Conservation (phyloP, 2,888 invertebrate species). For the Argynnis bischoffii region DNA sequence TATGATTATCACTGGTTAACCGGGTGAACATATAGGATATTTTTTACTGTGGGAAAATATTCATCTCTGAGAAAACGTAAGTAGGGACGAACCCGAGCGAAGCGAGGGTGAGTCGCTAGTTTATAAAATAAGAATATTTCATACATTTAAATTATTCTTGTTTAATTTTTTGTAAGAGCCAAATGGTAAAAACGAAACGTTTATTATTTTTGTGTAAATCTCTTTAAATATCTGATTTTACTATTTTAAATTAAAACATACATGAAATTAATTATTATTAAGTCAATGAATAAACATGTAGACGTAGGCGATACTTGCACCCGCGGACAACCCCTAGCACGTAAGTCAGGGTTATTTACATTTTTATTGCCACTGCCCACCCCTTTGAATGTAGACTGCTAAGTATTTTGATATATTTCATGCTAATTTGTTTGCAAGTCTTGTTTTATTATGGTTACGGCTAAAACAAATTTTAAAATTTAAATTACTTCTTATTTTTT, state of each 20-base stretch:
- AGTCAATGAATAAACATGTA: slow-evolving; percentile 28
- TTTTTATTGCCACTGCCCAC: slow-evolving; percentile 61
- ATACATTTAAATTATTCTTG: no score
- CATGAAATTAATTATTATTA: slow-evolving; percentile 9
- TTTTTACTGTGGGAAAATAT: no score
- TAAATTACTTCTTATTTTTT: no score
- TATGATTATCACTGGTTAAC: no score
- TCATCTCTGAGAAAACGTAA: no score
- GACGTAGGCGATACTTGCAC: slow-evolving; percentile 28
- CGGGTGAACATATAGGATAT: no score
- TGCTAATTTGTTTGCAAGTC: slow-evolving; percentile 11
- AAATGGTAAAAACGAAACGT: no score
- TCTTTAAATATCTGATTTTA: background rate
- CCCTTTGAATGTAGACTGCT: slow-evolving; percentile 26
- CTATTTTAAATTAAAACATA: background rate
- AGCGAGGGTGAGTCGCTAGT: no score
- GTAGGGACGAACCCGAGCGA: no score
- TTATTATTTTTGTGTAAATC: background rate
- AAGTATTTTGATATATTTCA: slow-evolving; percentile 3
- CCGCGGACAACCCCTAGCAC: slow-evolving; percentile 37
- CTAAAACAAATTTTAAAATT: background rate
- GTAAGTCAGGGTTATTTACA: slow-evolving; percentile 54
- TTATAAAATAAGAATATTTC: no score
- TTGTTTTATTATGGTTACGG: slow-evolving; percentile 8
- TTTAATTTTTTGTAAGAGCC: no score